Evolutionary conservation across 2,888 invertebrate species (phyloP).

Genomic region (Ochropleura plecta): DNA sequence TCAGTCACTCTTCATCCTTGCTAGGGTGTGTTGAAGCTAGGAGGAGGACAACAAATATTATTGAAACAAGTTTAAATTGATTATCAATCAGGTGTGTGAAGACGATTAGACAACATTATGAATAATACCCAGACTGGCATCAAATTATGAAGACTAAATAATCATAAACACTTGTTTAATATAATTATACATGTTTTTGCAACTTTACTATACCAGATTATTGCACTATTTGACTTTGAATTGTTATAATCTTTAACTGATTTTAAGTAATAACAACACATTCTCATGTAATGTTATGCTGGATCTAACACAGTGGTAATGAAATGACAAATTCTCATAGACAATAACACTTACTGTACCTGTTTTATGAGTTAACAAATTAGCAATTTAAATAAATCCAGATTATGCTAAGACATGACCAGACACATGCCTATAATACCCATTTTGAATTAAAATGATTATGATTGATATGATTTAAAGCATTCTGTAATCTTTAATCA

Average conservation of each 20-base stretch:
- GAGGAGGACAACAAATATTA: background rate
- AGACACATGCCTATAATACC: background rate
- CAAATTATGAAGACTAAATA: background rate
- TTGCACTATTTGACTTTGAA: conserved; percentile 11
- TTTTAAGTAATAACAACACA: background rate
- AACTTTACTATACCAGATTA: conserved; percentile 6
- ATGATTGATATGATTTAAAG: conserved; percentile 8
- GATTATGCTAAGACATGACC: conserved; percentile 45
- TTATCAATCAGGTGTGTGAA: background rate
- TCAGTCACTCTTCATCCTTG: background rate
- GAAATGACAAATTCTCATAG: conserved; percentile 47
- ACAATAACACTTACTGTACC: conserved; percentile 54
- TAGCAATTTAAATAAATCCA: conserved; percentile 63
- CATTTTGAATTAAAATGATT: conserved; percentile 3
- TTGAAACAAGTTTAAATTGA: background rate
- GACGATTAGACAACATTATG: background rate
- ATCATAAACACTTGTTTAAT: conserved; percentile 5
- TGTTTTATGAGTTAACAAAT: conserved; percentile 44
- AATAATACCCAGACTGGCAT: conserved; percentile 2
- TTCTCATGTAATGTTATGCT: conserved; percentile 2
- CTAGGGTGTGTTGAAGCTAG: background rate
- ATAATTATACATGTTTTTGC: conserved; percentile 10
- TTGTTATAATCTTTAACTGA: conserved; percentile 5
- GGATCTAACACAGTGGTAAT: conserved; percentile 33
- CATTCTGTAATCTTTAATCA: background rate